phyloP scores from a whole-genome alignment of 1,140 invertebrate species.

The Polyergus mexicanus region DNA sequence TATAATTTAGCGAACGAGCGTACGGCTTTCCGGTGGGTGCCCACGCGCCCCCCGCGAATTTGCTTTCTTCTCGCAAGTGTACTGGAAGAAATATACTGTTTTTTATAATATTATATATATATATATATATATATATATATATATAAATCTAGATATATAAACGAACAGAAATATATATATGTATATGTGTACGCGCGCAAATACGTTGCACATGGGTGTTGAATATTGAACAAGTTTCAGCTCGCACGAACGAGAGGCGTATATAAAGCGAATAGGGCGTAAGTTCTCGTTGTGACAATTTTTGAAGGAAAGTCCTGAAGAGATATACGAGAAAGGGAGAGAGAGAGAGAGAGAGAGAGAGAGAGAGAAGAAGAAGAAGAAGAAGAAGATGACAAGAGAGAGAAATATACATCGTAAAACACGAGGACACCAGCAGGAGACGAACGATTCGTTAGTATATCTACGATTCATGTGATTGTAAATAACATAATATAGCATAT shows the following conservation, averaged over 20 bases:
- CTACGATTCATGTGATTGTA: constrained; percentile 87
- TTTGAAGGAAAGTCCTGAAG: not conserved
- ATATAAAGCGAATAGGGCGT: constrained; percentile 71
- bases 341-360: not conserved
- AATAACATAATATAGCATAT: constrained; percentile 85
- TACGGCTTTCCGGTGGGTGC: constrained; percentile 66
- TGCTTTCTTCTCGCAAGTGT: constrained; percentile 71
- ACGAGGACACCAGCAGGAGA: constrained; percentile 69
- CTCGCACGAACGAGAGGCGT: constrained; percentile 78
- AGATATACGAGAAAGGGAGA: not conserved
- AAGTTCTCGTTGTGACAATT: constrained; percentile 46
- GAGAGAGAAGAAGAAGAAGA: constrained; percentile 4
- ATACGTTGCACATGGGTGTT: constrained; percentile 74
- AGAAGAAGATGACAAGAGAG: constrained; percentile 24
- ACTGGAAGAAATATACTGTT: constrained; percentile 68
- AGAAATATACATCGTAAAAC: constrained; percentile 58
- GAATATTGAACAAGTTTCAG: constrained; percentile 86
- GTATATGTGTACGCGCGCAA: constrained; percentile 73
- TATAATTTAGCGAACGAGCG: constrained; percentile 66
- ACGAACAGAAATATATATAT: constrained; percentile 71
- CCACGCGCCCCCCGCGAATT: constrained; percentile 56
- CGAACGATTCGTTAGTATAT: constrained; percentile 85
- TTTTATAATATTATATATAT: constrained; percentile 75
- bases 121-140: constrained; percentile 72
- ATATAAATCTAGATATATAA: constrained; percentile 60